Conservation (phyloP, 2,888 invertebrate species). For the Panorpa germanica region DNA sequence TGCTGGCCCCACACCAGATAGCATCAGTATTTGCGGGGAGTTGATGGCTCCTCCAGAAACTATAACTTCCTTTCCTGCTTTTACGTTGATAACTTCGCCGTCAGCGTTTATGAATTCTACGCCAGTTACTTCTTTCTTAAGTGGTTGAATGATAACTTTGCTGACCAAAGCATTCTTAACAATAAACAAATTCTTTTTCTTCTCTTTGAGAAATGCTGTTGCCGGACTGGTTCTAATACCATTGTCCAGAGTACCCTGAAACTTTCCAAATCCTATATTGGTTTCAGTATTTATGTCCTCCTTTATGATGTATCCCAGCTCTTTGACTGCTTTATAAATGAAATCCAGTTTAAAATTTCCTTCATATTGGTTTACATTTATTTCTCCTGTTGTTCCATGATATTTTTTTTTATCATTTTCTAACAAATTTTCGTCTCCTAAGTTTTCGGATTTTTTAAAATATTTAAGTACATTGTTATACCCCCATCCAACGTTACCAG, state of each 20-base stretch:
- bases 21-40: no score
- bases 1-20: constrained; percentile 29
- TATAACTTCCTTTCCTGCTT: constrained; percentile 27
- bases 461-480: constrained; percentile 43
- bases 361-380: constrained; percentile 33
- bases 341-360: constrained; percentile 26
- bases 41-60: constrained; percentile 29
- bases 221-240: constrained; percentile 57
- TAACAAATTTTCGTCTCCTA: constrained; percentile 27
- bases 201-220: constrained; percentile 51
- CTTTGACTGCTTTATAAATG: constrained; percentile 39
- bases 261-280: constrained; percentile 41
- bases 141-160: constrained; percentile 27
- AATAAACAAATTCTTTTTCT: constrained; percentile 21
- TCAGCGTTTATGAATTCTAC: constrained; percentile 24
- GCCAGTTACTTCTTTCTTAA: constrained; percentile 20
- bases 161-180: constrained; percentile 30
- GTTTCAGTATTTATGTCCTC: constrained; percentile 42
- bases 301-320: constrained; percentile 38
- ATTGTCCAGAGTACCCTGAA: constrained; percentile 30
- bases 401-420: constrained; percentile 30
- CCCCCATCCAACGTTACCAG: constrained; percentile 42
- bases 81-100: constrained; percentile 19
- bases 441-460: constrained; percentile 51
- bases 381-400: constrained; percentile 37